Percentiles rank a stretch among this genome's conserved stretches.
Conservation (phyloP, 2,797 vertebrate species). For the Sebastes flavidus region DNA sequence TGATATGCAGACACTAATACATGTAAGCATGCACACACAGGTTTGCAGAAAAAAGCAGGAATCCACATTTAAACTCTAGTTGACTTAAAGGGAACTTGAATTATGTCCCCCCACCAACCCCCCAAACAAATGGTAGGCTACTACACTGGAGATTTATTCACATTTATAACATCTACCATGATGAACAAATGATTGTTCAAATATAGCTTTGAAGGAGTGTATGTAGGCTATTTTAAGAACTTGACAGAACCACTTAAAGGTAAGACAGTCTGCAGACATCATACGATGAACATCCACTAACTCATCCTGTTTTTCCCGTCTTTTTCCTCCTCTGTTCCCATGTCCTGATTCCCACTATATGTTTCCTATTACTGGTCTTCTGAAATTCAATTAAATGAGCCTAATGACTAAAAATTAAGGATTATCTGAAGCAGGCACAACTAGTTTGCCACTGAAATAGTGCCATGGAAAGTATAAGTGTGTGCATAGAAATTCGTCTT, state of each 20-base stretch:
- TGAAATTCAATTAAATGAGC: slow-evolving; percentile 32
- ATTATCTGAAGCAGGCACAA: slow-evolving; percentile 32
- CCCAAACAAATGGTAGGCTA: not conserved
- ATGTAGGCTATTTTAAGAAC: not conserved
- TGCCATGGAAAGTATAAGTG: slow-evolving; percentile 43
- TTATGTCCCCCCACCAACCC: not conserved
- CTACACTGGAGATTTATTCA: not conserved
- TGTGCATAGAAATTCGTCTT: slow-evolving; percentile 11
- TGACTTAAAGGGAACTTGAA: not conserved
- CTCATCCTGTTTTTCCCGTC: not conserved
- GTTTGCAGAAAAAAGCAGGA: not conserved
- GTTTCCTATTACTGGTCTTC: slow-evolving; percentile 12
- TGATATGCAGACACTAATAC: not conserved
- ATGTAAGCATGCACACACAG: not conserved
- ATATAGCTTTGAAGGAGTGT: not conserved
- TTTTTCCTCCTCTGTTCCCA: not conserved
- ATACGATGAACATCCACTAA: slow-evolving; percentile 11
- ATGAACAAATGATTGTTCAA: not conserved
- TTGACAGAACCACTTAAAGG: slow-evolving; percentile 2
- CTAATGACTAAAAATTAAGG: slow-evolving; percentile 33
- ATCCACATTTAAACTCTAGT: not conserved
- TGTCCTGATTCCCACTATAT: not conserved
- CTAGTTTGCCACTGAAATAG: slow-evolving; percentile 32
- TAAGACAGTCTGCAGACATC: not conserved
- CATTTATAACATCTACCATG: not conserved